Evolutionary conservation across 1,140 invertebrate genomes (phyloP), one percentile per base, ranked within the genome.

Genomic region (Panulirus ornatus): DNA sequence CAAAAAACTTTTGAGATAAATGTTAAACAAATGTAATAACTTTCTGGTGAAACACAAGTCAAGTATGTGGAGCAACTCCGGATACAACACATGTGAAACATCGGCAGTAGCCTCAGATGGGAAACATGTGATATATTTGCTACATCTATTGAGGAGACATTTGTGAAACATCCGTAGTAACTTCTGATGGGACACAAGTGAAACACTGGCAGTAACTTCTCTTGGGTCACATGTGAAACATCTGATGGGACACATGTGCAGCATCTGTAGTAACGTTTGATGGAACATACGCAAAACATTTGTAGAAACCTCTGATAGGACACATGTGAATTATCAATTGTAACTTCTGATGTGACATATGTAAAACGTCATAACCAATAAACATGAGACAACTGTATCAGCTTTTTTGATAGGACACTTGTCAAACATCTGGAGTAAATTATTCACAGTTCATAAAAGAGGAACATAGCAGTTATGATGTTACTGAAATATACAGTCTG

Each of bases 401-500:
- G 51, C 27, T 47, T 79, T 47, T 79, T 79, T 79, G 19, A 79
- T 3, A 75, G 76, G 42, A 47, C 27, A 51, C 27, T 2, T 79
- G 16, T 79, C 76, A 1, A 79, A 30, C 44, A 79, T 42, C 40
- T 30, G 44, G 42, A 47, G 2, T 47, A 79, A 79, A 79, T 44
- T 47, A 79, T 44, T 42, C 27, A 47, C 44, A 79, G 27, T 79
- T 47, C 42, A 27, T 71, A 42, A 85, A 30, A 85, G 40, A 85
- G 58, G 73, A 79, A 66, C 75, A 54, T 88, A 51, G 36, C 58
- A 81, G 38, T 63, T 78, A 58, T 88, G 47, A 63, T 79, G 75
- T 44, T 70, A 88, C 36, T 79, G 85, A 88, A 70, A 78, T 88
- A 79, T 78, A 78, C 76, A 88, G 58, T 78, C 85, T 79, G 76